Base-by-base conservation (phyloP, 2,113 vertebrate genomes). In the Chiloscyllium plagiosum region DNA sequence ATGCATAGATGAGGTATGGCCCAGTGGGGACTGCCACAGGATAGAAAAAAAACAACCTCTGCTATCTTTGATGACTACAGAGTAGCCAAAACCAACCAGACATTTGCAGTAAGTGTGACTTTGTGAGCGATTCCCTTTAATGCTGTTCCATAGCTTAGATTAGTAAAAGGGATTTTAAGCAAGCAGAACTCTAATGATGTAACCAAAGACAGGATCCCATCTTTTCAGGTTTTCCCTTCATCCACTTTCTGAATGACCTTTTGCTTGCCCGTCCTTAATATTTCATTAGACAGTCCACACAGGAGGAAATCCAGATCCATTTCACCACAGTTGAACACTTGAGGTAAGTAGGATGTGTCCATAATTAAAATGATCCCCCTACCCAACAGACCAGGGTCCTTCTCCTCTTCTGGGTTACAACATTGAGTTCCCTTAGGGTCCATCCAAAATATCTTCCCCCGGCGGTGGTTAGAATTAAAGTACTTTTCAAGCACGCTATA, bases 261-360 rank as follows among this genome's bases (percentile, higher is more conserved):
- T 95, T 93, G 1, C 10, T 61, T 33, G 96, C 96, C 96, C 96
- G 20, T 72, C 52, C 80, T 95, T 72, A 70, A 95, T 95, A 72
- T 95, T 72, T 95, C 94, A 50, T 95, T 47, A 95, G 95, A 95
- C 95, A 95, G 96, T 97, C 97, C 97, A 97, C 96, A 95, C 83
- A 96, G 97, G 97, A 97, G 97, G 97, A 97, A 98, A 96, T 96
- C 69, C 68, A 95, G 42, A 72, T 95, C 94, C 68, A 72, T 96
- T 98, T 97, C 97, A 98, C 97, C 98, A 96, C 97, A 97, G 97
- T 96, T 97, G 96, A 98, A 98, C 98, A 98, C 98, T 98, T 98
- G 98, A 98, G 98, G 98, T 98, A 98, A 98, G 96, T 97, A 97
- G 97, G 98, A 98, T 97, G 97, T 97, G 97, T 98, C 97, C 96